phyloP scores from a whole-genome alignment of 2,888 invertebrate species.

The Hypolimnas misippus region DNA sequence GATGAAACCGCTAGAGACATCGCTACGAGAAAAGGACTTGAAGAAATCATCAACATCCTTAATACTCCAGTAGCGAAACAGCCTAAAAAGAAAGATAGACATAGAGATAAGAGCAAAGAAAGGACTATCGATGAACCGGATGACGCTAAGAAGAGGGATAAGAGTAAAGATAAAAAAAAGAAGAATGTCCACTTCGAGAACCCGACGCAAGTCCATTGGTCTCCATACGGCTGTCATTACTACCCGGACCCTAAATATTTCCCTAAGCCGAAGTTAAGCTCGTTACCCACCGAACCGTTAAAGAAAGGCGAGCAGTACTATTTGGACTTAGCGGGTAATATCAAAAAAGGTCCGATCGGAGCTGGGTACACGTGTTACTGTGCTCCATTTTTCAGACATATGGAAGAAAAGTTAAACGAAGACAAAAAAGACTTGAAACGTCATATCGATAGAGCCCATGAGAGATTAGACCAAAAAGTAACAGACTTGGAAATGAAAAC shows the following conservation, averaged over 20 bases:
- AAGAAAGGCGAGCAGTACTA: constrained; percentile 96
- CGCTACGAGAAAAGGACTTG: constrained; percentile 92
- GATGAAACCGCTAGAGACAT: constrained; percentile 95
- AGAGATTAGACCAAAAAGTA: constrained; percentile 91
- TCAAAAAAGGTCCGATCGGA: constrained; percentile 97
- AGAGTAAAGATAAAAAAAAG: constrained; percentile 75
- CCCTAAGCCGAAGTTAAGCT: constrained; percentile 93
- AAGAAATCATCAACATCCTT: constrained; percentile 92
- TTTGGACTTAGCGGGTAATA: constrained; percentile 96
- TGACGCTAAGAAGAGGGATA: constrained; percentile 71
- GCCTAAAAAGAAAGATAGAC: constrained; percentile 68
- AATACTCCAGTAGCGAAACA: constrained; percentile 82
- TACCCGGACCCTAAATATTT: constrained; percentile 94
- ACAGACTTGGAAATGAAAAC: constrained; percentile 90
- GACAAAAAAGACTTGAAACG: constrained; percentile 92
- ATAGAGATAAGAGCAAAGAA: constrained; percentile 79
- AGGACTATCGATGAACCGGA: constrained; percentile 82
- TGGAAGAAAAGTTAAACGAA: constrained; percentile 92
- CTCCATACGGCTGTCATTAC: constrained; percentile 96
- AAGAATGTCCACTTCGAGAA: constrained; percentile 82
- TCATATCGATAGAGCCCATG: constrained; percentile 91
- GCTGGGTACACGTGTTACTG: constrained; percentile 97
- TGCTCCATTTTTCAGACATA: constrained; percentile 94
- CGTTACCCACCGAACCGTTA: constrained; percentile 93
- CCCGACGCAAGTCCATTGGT: constrained; percentile 86